Conservation (phyloP, 2,888 invertebrate species). For the Athrips mouffetella region DNA sequence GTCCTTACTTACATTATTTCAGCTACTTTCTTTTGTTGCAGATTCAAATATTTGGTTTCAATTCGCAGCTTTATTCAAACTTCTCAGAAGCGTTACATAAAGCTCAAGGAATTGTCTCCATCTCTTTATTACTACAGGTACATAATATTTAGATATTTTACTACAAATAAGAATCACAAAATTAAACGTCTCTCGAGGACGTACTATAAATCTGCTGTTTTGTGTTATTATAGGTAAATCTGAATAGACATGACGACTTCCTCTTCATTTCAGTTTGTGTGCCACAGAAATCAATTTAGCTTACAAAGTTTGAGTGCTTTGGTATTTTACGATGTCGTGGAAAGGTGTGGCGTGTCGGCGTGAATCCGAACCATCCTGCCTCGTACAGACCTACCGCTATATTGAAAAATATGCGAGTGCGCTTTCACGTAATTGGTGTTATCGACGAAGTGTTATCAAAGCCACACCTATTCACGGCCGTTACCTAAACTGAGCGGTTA, state of each 20-base stretch:
- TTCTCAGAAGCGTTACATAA: slow-evolving; percentile 96
- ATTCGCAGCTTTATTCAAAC: slow-evolving; percentile 97
- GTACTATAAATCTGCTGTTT: not conserved
- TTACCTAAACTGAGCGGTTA: slow-evolving; percentile 65
- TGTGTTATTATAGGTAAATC: not conserved
- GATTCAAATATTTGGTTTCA: slow-evolving; percentile 99
- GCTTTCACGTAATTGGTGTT: slow-evolving; percentile 58
- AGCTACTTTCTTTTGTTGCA: slow-evolving; percentile 75
- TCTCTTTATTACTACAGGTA: slow-evolving; percentile 97
- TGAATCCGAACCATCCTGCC: slow-evolving; percentile 9
- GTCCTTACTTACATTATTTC: slow-evolving; percentile 19
- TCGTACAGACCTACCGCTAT: slow-evolving; percentile 2
- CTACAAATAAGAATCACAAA: not conserved
- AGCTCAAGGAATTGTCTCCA: slow-evolving; percentile 96
- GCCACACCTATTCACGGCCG: slow-evolving; percentile 67
- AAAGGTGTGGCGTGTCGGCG: slow-evolving; percentile 3
- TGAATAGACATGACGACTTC: not conserved
- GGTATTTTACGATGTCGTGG: slow-evolving; percentile 5
- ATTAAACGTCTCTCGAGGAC: slow-evolving; percentile 3
- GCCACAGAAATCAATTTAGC: not conserved
- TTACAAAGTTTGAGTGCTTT: slow-evolving; percentile 3
- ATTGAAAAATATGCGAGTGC: slow-evolving; percentile 32
- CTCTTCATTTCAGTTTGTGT: slow-evolving; percentile 3
- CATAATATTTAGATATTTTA: slow-evolving; percentile 28
- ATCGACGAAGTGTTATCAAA: slow-evolving; percentile 57